Base-by-base conservation (phyloP, 2,797 vertebrate species). In the Catostomus latipinnis region DNA sequence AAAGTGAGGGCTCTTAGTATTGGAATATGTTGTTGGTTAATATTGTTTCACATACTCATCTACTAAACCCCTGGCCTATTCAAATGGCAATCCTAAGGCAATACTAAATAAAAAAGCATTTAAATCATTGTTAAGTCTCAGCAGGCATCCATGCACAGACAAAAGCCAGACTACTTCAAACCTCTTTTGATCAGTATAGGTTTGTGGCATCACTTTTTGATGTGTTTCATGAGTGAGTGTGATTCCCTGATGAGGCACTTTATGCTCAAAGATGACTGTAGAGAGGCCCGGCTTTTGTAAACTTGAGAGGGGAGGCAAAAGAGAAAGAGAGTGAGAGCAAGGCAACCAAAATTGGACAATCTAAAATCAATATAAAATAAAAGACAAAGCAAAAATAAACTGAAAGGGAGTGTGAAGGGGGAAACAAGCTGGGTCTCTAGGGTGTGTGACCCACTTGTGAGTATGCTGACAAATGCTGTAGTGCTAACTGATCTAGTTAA, bases 381-480 rank as follows among this genome's bases (percentile, higher is more conserved):
- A 79, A 65, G 16, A 69, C 22, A 63, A 56, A 80, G 76, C 18
- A 71, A 63, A 61, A 61, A 76, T 18, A 69, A 50, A 75, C 52
- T 45, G 46, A 78, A 66, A 71, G 80, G 81, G 57, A 73, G 6
- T 10, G 65, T 18, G 65, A 61, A 62, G 16, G 65, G 68, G 46
- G 63, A 4, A 66, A 56, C 8, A 54, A 34, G 50, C 11, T 10
- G 13, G 18, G 1, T 65, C 50, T 69, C 49, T 56, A 6, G 45
- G 45, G 60, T 49, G 85, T 93, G 95, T 94, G 94, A 94, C 94
- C 94, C 94, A 94, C 96, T 65, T 95, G 94, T 96, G 96, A 96
- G 96, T 95, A 95, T 94, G 90, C 93, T 96, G 95, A 97, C 96
- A 95, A 98, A 97, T 97, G 96, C 92, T 94, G 95, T 94, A 92